Evolutionary conservation across 1,140 invertebrate species (phyloP), one percentile per base, ranked within the genome.

Genomic region (Delia radicum): DNA sequence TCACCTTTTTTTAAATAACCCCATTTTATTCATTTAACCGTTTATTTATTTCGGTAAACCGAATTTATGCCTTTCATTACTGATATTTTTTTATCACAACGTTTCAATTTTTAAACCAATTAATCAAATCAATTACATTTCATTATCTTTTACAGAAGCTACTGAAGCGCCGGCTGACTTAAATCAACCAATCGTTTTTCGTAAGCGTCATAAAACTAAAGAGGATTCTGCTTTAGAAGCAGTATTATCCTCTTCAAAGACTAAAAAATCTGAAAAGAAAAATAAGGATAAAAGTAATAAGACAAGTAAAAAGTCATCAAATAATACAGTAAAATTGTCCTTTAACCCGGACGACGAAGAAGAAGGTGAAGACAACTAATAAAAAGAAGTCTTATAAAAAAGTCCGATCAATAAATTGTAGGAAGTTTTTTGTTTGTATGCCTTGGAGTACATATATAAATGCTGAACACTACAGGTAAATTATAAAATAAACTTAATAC

Each of bases 301-400:
- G 55, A 21, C 37, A 73, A 33, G 13, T 46, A 62, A 74, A 76
- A 74, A 74, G 21, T 67, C 63, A 31, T 42, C 24, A 5, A 29
- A 37, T 2, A 73, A 27, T 21, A 65, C 15, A 73, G 61, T 18
- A 27, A 74, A 83, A 74, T 77, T 84, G 48, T 84, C 83, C 48
- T 84, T 84, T 69, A 82, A 85, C 83, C 77, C 81, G 46, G 83
- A 85, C 80, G 83, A 85, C 42, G 83, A 85, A 62, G 82, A 85
- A 55, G 77, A 76, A 63, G 37, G 31, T 5, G 13, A 74, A 46
- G 27, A 63, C 15, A n/a, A 28, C 18, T 46, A 10, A 33, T 3
- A 42, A 15, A 42, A n/a, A n/a, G n/a, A n/a, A n/a, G n/a, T n/a
- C n/a, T n/a, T n/a, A n/a, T n/a, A n/a, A n/a, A n/a, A n/a, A n/a